Evolutionary conservation across 2,797 vertebrate genomes (phyloP).

Genomic region (Hemibagrus guttatus): DNA sequence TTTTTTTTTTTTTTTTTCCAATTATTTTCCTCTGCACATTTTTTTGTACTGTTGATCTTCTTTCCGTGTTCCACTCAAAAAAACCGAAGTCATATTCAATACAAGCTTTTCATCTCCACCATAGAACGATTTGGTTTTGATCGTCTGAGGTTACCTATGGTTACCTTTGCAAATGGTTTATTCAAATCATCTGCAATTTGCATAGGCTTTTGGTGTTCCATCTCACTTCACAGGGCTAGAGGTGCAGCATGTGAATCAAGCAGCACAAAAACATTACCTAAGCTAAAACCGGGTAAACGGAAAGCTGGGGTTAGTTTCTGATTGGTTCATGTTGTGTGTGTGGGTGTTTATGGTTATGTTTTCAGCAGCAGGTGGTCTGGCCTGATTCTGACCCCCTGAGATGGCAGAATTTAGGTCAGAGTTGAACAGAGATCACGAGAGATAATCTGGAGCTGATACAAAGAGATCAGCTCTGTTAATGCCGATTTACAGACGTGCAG

Average conservation of each 20-base stretch:
- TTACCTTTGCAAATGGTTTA: constrained; percentile 52
- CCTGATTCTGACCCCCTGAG: neutral
- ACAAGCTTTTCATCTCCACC: constrained; percentile 13
- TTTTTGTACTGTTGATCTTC: neutral
- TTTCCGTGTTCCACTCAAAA: neutral
- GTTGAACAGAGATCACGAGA: constrained; percentile 3
- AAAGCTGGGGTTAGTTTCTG: constrained; percentile 16
- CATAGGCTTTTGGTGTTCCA: constrained; percentile 44
- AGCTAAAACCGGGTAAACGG: constrained; percentile 13
- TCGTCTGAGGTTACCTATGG: constrained; percentile 37
- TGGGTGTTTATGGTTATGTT: constrained; percentile 5
- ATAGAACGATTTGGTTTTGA: constrained; percentile 34
- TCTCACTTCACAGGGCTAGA: constrained; percentile 1
- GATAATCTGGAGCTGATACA: constrained; percentile 35
- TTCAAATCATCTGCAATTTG: constrained; percentile 50
- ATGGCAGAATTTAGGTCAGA: neutral
- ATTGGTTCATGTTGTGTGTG: constrained; percentile 17
- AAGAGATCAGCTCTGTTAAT: constrained; percentile 26
- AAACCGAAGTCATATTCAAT: neutral
- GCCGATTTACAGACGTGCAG: constrained; percentile 19
- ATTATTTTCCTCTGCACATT: neutral
- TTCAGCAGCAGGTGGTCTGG: constrained; percentile 11
- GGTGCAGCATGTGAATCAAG: constrained; percentile 26
- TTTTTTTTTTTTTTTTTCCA: neutral
- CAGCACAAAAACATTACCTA: neutral